Conservation (phyloP, 1,140 invertebrate genomes). For the Sitobion miscanthi region DNA sequence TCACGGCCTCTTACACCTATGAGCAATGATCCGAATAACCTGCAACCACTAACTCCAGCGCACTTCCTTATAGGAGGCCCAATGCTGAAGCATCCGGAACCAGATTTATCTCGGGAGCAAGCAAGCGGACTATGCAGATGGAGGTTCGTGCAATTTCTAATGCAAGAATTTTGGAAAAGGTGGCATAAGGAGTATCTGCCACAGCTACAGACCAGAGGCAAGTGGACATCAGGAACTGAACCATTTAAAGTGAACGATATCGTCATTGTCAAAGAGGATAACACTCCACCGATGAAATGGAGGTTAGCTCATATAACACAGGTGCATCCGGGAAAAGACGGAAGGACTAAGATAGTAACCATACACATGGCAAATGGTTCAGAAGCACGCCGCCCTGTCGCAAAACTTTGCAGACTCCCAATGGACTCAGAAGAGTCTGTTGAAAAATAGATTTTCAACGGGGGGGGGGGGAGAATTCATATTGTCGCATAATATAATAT, state of each 20-base stretch:
- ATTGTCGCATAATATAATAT: no score
- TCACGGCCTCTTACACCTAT: neutral
- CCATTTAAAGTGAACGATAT: neutral
- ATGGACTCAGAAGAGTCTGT: no score
- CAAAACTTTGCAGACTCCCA: no score
- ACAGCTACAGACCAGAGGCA: neutral
- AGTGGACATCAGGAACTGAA: neutral
- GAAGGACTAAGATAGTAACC: neutral
- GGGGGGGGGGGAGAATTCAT: no score
- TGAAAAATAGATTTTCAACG: neutral
- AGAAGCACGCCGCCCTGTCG: no score
- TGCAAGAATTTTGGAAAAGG: neutral
- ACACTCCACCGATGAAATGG: neutral
- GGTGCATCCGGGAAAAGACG: neutral
- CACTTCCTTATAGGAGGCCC: conserved; percentile 60
- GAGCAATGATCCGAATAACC: conserved; percentile 40
- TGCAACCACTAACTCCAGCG: conserved; percentile 58
- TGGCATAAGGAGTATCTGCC: neutral
- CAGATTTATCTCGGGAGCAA: neutral
- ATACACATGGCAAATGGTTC: no score
- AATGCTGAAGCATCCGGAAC: neutral
- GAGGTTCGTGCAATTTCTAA: neutral
- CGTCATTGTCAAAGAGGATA: neutral
- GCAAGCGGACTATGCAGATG: neutral
- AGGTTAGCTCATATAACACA: neutral